These are phyloP conservation scores for Drosophila borborema DNA, from an alignment of 2,888 invertebrate genomes.

Conservation along the genomic window DNA sequence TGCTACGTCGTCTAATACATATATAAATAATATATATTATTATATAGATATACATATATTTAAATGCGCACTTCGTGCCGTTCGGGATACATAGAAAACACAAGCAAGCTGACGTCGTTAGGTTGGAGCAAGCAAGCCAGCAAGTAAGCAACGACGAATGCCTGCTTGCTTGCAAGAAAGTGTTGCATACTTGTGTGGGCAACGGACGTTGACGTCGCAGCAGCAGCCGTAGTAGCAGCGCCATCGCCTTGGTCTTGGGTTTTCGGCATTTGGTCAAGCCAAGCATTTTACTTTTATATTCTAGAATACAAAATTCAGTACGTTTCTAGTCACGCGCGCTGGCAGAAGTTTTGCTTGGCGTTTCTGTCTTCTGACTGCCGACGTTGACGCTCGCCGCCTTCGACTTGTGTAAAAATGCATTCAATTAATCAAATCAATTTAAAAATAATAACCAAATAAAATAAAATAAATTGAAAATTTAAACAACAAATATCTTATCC, in stretches of 20 bases:
- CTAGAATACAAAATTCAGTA: slow-evolving; percentile 79
- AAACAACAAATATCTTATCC: slow-evolving; percentile 14
- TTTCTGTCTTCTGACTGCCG: slow-evolving; percentile 68
- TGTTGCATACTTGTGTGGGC: slow-evolving; percentile 79
- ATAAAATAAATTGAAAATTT: slow-evolving; percentile 22
- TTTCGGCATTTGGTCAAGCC: slow-evolving; percentile 61
- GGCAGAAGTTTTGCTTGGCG: slow-evolving; percentile 81
- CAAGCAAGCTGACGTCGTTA: slow-evolving; percentile 41
- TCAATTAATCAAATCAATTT: slow-evolving; percentile 55
- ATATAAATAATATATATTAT: slow-evolving; percentile 82
- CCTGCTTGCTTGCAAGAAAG: slow-evolving; percentile 75
- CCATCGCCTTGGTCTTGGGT: slow-evolving; percentile 77
- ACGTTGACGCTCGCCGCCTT: slow-evolving; percentile 71
- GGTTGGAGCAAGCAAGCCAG: slow-evolving; percentile 67
- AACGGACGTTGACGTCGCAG: slow-evolving; percentile 66
- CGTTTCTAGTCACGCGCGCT: slow-evolving; percentile 83
- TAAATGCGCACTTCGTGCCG: slow-evolving; percentile 62
- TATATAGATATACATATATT: slow-evolving; percentile 78
- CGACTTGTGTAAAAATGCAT: slow-evolving; percentile 74
- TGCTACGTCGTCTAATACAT: slow-evolving; percentile 77
- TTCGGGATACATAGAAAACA: slow-evolving; percentile 48
- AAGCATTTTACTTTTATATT: slow-evolving; percentile 74
- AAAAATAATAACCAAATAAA: slow-evolving; percentile 33
- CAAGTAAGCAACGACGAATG: slow-evolving; percentile 49
- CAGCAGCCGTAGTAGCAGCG: slow-evolving; percentile 48